Evolutionary conservation across 64 coral and sea anemone genomes (phyloP), one percentile per base, ranked within the genome.

Genomic region (Stichodactyla helianthus): DNA sequence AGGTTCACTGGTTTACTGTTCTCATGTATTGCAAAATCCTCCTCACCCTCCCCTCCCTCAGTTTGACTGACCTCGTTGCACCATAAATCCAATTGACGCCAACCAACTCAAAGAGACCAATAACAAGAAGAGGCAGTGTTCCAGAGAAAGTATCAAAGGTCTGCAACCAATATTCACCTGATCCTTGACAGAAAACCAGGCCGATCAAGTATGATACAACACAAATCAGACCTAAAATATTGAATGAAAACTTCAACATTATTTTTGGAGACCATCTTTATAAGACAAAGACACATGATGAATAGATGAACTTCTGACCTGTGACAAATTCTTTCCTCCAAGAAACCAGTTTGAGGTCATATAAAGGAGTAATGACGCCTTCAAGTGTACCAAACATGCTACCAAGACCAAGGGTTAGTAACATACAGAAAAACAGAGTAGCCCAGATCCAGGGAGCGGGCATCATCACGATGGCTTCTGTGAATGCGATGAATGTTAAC

Each of bases 241-340:
- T 27, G 0, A 5, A 31, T 9, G 7, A 74, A 53, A 27, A 26
- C 6, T 58, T 9, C 55, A 44, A 44, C 35, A 44, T 44, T 44
- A 44, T 44, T 44, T 44, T 44, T 44, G 35, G 35, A 44, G 35
- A 44, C 35, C 35, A 44, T 44, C 5, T 59, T 60, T 60, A 5
- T 17, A 60, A 14, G 18, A 60, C 18, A 60, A 17, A 60, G 18
- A 17, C 4, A 60, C 59, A 60, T 14, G 59, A 17, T 5, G 19
- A 65, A 6, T n/a, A 22, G 62, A 65, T 65, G 9, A 12, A 5
- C 19, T n/a, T 65, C 14, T 71, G 94, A 98, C 96, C 93, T 85
- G 93, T 98, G 78, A 98, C 86, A 53, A 77, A 65, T 70, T 98
- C 96, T 79, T 98, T 98, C 23, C 90, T 92, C 80, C 88, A 92